Evolutionary conservation across 2,888 invertebrate genomes (phyloP), one percentile per base, ranked within the genome.

Genomic region (Callyntrura guangdongensis): DNA sequence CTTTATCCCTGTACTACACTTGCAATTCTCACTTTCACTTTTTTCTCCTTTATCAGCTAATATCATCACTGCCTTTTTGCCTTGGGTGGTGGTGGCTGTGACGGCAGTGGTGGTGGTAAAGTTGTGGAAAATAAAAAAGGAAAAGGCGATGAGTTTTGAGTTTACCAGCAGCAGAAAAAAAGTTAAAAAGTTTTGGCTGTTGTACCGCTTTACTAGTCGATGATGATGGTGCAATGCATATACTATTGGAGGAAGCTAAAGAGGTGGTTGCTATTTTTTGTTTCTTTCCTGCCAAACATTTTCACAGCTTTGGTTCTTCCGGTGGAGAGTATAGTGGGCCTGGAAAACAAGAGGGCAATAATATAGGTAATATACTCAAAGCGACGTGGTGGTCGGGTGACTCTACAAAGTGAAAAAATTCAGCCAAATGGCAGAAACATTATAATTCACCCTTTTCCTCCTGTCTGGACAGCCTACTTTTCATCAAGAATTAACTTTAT

Each of bases 11-110:
- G n/a, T 67, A 56, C 53, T 14, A 27, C 14, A 27, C 53, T 64
- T 14, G 49, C 53, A 74, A 74, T 69, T 89, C 83, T 83, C 86
- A 86, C 86, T 79, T 86, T 86, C 77, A 77, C 85, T 89, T 89
- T 88, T n/a, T 81, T 72, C 25, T 14, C 36, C 6, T 4, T 8
- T 56, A 61, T 74, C 86, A 86, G 47, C 82, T 72, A 86, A 69
- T 86, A 74, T 86, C 64, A 56, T 86, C 59, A 14, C 22, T 20
- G 27, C 49, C 61, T 69, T 69, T 64, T 22, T 25, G 61, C 64
- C 14, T 47, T 72, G 72, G 11, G 11, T 12, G 36, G 36, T 36
- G 36, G 36, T 36, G 36, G 36, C 36, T 2, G 36, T 36, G 36
- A 36, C 36, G 36, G 36, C 36, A 36, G 25, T 64, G 25, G 64